Conservation (phyloP, 2,113 vertebrate species). For the Polypterus senegalus region DNA sequence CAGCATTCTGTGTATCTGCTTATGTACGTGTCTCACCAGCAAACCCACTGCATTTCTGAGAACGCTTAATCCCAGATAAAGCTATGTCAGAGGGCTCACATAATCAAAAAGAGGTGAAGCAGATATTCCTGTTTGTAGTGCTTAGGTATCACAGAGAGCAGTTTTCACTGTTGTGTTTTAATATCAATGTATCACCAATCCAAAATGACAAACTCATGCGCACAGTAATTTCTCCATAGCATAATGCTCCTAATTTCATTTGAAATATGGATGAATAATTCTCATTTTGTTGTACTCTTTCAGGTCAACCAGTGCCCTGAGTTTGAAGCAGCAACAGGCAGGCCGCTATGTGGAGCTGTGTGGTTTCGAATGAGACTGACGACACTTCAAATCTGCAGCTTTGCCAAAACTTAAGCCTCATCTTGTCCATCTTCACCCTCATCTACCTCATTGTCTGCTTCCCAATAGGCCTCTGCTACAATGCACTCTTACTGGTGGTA, state of each 20-base stretch:
- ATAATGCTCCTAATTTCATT: background rate
- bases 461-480: conserved; percentile 83
- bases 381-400: conserved; percentile 55
- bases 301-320: conserved; percentile 55
- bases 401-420: conserved; percentile 77
- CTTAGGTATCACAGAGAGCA: too few relatives aligned
- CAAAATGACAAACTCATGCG: too few relatives aligned
- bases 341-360: conserved; percentile 87
- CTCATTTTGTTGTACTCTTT: conserved; percentile 4
- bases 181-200: too few relatives aligned
- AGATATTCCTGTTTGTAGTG: too few relatives aligned
- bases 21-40: too few relatives aligned
- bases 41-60: too few relatives aligned
- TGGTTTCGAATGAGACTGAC: conserved; percentile 64
- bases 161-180: too few relatives aligned
- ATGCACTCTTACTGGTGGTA: conserved; percentile 73
- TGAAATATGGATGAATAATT: conserved; percentile 21
- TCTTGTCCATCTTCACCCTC: conserved; percentile 71
- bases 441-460: conserved; percentile 85
- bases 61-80: too few relatives aligned
- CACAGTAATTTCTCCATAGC: too few relatives aligned
- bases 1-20: too few relatives aligned
- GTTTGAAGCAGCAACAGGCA: conserved; percentile 24
- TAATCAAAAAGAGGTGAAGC: too few relatives aligned
- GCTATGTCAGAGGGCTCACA: too few relatives aligned